Percentiles rank a stretch among this genome's conserved stretches.
Conservation (phyloP, 2,888 invertebrate genomes). For the Nomada flava region DNA sequence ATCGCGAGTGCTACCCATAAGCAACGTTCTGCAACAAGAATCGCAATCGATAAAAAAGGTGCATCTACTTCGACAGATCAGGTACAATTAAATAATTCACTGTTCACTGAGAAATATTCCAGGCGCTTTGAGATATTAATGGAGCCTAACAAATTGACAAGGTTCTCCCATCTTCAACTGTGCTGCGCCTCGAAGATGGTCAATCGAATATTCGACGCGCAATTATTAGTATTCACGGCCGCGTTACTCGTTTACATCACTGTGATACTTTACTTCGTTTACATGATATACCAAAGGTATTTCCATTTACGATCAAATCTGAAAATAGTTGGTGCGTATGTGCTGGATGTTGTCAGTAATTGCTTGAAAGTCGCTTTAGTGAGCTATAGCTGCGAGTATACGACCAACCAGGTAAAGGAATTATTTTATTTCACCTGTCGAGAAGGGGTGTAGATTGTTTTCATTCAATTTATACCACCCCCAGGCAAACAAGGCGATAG, state of each 20-base stretch:
- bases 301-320: fast-evolving
- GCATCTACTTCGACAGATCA: slow-evolving; percentile 12
- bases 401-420: slow-evolving; percentile 39
- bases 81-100: slow-evolving; percentile 8
- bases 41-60: background rate
- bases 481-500: slow-evolving; percentile 35
- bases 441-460: too few species aligned
- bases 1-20: background rate
- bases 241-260: slow-evolving; percentile 2
- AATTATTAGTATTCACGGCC: slow-evolving; percentile 1
- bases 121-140: background rate
- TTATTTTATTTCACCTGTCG: too few species aligned
- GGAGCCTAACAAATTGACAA: background rate
- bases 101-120: too few species aligned
- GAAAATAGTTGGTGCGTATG: fast-evolving
- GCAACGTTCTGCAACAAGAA: background rate
- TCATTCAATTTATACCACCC: background rate
- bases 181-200: slow-evolving; percentile 51
- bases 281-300: background rate
- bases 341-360: background rate
- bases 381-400: slow-evolving; percentile 18
- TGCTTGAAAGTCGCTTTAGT: background rate
- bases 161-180: slow-evolving; percentile 58
- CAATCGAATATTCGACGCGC: slow-evolving; percentile 30
- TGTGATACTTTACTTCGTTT: slow-evolving; percentile 18